Base-by-base conservation (phyloP, 2,888 invertebrate genomes). In the Oscheius onirici region DNA sequence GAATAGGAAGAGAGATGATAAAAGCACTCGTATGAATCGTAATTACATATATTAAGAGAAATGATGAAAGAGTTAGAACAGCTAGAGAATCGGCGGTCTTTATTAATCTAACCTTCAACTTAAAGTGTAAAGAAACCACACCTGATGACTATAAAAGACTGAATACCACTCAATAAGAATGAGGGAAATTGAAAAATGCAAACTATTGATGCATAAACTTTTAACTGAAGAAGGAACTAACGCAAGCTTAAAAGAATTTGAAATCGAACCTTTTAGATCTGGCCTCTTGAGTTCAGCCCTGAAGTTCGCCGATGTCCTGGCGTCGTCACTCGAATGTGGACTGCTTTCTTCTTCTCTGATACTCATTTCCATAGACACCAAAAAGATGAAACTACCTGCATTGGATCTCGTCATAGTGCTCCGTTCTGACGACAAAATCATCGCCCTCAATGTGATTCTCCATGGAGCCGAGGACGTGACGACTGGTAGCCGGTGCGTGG, bases 221-320 rank as follows among this genome's bases (percentile, higher is more conserved):
- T 44, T 17, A 3, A 44, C 11, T 17, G 3, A 63, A 40, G 34
- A 26, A n/a, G 17, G 10, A 17, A 60, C 15, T 6, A 44, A n/a
- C n/a, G n/a, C n/a, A n/a, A n/a, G n/a, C n/a, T n/a, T n/a, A n/a
- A n/a, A n/a, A n/a, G n/a, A n/a, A n/a, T n/a, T n/a, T n/a, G n/a
- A n/a, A n/a, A n/a, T n/a, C 11, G 13, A 26, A 77, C 80, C 80
- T 72, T 81, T 81, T 51, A 81, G 57, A 73, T 81, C 80, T 28
- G 80, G 80, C 34, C 80, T 44, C 54, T 81, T 81, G 44, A 81
- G 54, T 66, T 81, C 79, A 6, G 61, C 61, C 6, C 70, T 28
- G 22, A 51, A 70, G 34, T 57, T 68, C 20, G 57, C 69, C 10
- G 54, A 20, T 26, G n/a, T 17, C 8, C 57, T 22, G 17, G 58